A percentile compares a stretch with the other conserved stretches of the same genome.
These are phyloP conservation scores for Rhaphigaster nebulosa DNA, from an alignment of 2,888 invertebrate genomes.

Conservation along the genomic window DNA sequence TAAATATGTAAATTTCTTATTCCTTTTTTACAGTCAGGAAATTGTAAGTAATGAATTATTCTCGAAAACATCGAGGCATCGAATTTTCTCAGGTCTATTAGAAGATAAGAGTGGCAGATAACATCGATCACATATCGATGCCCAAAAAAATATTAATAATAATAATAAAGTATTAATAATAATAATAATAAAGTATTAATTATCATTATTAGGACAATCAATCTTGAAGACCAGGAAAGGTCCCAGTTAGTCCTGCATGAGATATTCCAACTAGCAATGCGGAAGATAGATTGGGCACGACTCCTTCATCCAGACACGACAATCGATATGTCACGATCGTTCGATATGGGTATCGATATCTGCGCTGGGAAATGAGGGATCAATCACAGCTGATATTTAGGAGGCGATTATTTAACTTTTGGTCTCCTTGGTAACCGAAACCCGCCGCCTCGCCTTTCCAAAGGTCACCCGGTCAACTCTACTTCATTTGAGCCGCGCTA, in stretches of 20 bases:
- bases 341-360: background rate
- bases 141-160: too few species aligned
- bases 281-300: conserved; percentile 15
- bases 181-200: background rate
- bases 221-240: background rate
- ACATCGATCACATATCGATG: too few species aligned
- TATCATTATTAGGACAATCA: background rate
- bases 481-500: background rate
- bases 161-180: too few species aligned
- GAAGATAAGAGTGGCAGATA: too few species aligned
- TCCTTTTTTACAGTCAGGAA: too few species aligned
- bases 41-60: too few species aligned
- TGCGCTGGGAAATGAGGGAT: background rate
- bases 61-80: too few species aligned
- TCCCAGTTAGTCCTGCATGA: background rate
- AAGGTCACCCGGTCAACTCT: background rate
- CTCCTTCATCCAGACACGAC: background rate
- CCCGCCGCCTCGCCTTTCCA: background rate
- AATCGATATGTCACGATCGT: conserved; percentile 4
- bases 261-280: background rate
- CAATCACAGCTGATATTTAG: conserved; percentile 3
- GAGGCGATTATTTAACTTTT: conserved; percentile 2
- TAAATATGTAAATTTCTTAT: too few species aligned
- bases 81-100: too few species aligned
- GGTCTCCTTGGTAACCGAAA: conserved; percentile 45